phyloP scores from a whole-genome alignment of 2,888 invertebrate genomes.

The Herminia tarsipennalis region DNA sequence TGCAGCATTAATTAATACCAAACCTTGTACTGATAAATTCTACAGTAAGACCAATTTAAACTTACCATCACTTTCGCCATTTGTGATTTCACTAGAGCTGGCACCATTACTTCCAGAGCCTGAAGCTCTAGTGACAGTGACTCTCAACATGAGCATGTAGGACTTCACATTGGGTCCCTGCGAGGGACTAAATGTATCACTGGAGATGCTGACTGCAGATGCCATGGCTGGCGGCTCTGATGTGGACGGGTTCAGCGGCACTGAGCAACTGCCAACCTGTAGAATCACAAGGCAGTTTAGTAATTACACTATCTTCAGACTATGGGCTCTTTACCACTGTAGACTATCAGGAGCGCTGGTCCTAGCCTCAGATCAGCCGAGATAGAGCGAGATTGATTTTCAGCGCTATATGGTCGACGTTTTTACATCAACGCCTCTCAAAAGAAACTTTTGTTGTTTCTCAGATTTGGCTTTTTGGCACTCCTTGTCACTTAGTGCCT shows the following conservation, averaged over 20 bases:
- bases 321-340: too few relatives aligned
- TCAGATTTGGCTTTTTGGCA: too few relatives aligned
- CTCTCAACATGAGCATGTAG: conserved; percentile 91
- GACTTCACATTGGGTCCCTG: conserved; percentile 93
- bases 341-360: too few relatives aligned
- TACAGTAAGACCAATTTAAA: conserved; percentile 19
- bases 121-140: conserved; percentile 79
- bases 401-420: too few relatives aligned
- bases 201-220: conserved; percentile 93
- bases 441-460: too few relatives aligned
- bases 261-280: conserved; percentile 89
- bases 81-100: conserved; percentile 78
- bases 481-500: too few relatives aligned
- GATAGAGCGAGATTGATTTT: too few relatives aligned
- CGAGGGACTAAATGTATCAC: conserved; percentile 92
- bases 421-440: too few relatives aligned
- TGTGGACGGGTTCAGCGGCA: conserved; percentile 90
- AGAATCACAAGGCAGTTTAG: neutral
- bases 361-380: too few relatives aligned
- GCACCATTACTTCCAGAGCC: conserved; percentile 56
- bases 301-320: too few relatives aligned
- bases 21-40: too few relatives aligned
- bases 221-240: conserved; percentile 88
- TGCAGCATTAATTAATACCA: too few relatives aligned
- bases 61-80: conserved; percentile 81